phyloP scores from a whole-genome alignment of 2,113 vertebrate genomes.

The Odontesthes bonariensis region DNA sequence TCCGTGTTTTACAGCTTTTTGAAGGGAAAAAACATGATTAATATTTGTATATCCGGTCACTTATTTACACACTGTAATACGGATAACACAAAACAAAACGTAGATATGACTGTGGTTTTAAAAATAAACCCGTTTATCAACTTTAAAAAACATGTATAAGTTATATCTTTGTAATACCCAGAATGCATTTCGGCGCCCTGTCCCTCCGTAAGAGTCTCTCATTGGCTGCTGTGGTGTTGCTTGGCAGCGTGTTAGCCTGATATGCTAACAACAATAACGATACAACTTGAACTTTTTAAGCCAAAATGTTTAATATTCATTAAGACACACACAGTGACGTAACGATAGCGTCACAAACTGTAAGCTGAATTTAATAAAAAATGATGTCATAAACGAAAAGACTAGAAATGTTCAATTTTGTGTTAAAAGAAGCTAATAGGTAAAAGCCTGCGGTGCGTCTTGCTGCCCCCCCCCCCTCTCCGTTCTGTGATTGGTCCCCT shows the following conservation, averaged over 20 bases:
- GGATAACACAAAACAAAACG: background rate
- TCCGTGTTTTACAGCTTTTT: accelerated
- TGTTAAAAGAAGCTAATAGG: too few species aligned
- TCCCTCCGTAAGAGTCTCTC: background rate
- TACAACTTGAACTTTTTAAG: background rate
- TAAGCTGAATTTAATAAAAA: accelerated
- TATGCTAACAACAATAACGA: conserved; percentile 20
- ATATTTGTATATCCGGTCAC: background rate
- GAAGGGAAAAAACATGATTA: accelerated
- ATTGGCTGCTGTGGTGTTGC: conserved; percentile 35
- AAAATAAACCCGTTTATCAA: background rate
- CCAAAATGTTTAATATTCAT: accelerated
- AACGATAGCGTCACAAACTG: accelerated
- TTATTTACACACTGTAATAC: background rate
- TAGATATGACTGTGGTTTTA: background rate
- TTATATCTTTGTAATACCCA: background rate
- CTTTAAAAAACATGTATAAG: background rate
- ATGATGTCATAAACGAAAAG: accelerated
- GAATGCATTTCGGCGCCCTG: background rate
- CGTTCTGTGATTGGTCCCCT: too few species aligned
- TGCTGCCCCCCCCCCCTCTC: too few species aligned
- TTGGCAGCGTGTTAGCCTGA: conserved; percentile 4
- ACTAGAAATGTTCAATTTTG: accelerated
- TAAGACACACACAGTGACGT: accelerated
- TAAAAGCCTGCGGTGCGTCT: accelerated